phyloP scores from a whole-genome alignment of 2,888 invertebrate species.

The Tachystola acroxantha region DNA sequence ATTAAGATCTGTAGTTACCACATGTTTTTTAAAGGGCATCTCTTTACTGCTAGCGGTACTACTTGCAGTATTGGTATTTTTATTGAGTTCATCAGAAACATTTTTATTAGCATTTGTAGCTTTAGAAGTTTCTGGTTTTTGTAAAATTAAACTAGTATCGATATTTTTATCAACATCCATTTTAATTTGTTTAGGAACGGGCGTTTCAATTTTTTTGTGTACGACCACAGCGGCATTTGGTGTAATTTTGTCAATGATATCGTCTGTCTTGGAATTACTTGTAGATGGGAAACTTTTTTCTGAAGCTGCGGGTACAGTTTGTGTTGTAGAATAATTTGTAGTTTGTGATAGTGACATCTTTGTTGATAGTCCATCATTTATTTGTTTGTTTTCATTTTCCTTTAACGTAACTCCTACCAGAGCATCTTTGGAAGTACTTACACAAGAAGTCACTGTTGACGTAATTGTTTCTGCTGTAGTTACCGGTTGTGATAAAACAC shows the following conservation, averaged over 20 bases:
- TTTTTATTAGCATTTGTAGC: not conserved
- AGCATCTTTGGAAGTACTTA: not conserved
- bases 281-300: not conserved
- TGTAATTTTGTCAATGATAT: not conserved
- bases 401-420: not conserved
- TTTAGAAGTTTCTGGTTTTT: not conserved
- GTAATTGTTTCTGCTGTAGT: not conserved
- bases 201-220: not conserved
- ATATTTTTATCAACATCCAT: slow-evolving; percentile 11
- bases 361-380: not conserved
- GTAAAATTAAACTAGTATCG: not conserved
- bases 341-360: not conserved
- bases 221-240: not conserved
- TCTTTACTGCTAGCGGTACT: slow-evolving; percentile 26
- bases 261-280: not conserved
- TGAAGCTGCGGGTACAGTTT: too few species aligned
- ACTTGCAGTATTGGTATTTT: slow-evolving; percentile 9
- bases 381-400: not conserved
- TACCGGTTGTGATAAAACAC: not conserved
- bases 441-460: not conserved
- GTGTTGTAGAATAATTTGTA: not conserved
- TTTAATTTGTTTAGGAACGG: not conserved
- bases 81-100: not conserved
- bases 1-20: slow-evolving; percentile 22
- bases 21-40: slow-evolving; percentile 40